These are phyloP conservation scores for Choreutis nemorana DNA, from an alignment of 2,888 invertebrate genomes.

Conservation along the genomic window DNA sequence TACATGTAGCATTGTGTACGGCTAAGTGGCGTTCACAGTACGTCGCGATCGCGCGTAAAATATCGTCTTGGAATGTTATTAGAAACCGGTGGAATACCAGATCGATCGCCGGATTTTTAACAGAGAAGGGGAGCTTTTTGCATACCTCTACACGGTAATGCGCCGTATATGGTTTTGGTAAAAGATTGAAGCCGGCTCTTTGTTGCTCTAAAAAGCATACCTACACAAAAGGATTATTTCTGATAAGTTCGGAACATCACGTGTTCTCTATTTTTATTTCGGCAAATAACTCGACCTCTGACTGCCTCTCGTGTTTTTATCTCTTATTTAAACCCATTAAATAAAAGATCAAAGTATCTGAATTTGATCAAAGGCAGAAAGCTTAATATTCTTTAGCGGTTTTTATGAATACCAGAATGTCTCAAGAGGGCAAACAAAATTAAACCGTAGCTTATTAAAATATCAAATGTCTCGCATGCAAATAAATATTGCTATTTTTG, in stretches of 20 bases:
- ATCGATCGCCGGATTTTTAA: constrained; percentile 36
- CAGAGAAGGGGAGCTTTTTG: constrained; percentile 20
- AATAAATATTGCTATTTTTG: too few relatives aligned
- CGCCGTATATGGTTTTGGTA: constrained; percentile 29
- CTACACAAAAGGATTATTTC: constrained; percentile 22
- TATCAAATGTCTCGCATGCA: too few relatives aligned
- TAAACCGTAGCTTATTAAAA: too few relatives aligned
- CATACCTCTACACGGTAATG: constrained; percentile 15
- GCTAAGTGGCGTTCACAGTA: constrained; percentile 25
- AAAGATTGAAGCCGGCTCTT: constrained; percentile 25
- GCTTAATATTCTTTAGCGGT: too few relatives aligned
- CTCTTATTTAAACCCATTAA: too few relatives aligned
- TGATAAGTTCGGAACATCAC: too few relatives aligned
- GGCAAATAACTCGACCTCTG: too few relatives aligned
- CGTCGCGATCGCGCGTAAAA: constrained; percentile 21
- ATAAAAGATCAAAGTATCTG: constrained; percentile 11
- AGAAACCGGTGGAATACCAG: constrained; percentile 38
- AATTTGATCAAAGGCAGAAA: constrained; percentile 14
- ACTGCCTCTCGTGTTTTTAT: too few relatives aligned
- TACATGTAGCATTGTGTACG: constrained; percentile 40
- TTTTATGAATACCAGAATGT: too few relatives aligned
- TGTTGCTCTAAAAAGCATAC: constrained; percentile 22
- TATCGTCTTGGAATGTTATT: constrained; percentile 49
- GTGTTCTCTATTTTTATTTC: too few relatives aligned
- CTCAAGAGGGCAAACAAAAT: too few relatives aligned